phyloP scores from a whole-genome alignment of 1,140 invertebrate genomes.

The Agrypnia vestita region DNA sequence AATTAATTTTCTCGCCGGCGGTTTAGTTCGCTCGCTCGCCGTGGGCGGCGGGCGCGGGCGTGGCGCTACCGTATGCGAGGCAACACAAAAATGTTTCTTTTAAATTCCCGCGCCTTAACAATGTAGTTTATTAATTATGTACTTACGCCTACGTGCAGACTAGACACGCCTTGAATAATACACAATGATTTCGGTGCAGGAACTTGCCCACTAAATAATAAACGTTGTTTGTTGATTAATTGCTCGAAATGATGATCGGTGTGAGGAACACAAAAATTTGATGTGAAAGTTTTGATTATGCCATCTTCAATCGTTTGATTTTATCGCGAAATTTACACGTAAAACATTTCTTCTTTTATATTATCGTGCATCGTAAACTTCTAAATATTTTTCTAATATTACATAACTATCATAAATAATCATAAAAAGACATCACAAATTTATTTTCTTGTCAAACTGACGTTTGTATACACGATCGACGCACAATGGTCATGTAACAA shows the following conservation, averaged over 20 bases:
- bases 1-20: neutral
- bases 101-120: neutral
- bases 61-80: slow-evolving; percentile 29
- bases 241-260: neutral
- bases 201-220: neutral
- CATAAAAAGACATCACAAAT: too few species aligned
- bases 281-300: slow-evolving; percentile 24
- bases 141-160: neutral
- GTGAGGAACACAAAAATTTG: neutral
- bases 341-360: neutral
- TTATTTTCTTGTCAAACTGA: too few species aligned
- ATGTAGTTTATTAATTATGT: neutral
- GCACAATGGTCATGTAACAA: too few species aligned
- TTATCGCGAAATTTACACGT: too few species aligned
- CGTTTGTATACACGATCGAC: too few species aligned
- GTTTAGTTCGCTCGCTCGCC: slow-evolving; percentile 1
- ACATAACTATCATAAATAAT: too few species aligned
- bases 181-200: neutral
- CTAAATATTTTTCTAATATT: too few species aligned
- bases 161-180: slow-evolving; percentile 5
- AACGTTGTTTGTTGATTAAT: slow-evolving; percentile 7
- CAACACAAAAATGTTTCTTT: slow-evolving; percentile 1
- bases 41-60: slow-evolving; percentile 42
- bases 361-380: too few species aligned
- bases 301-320: neutral